Percentiles rank a stretch among this genome's conserved stretches.
Evolutionary conservation across 2,888 invertebrate genomes (phyloP).

Genomic region (Drosophila niveifrons): DNA sequence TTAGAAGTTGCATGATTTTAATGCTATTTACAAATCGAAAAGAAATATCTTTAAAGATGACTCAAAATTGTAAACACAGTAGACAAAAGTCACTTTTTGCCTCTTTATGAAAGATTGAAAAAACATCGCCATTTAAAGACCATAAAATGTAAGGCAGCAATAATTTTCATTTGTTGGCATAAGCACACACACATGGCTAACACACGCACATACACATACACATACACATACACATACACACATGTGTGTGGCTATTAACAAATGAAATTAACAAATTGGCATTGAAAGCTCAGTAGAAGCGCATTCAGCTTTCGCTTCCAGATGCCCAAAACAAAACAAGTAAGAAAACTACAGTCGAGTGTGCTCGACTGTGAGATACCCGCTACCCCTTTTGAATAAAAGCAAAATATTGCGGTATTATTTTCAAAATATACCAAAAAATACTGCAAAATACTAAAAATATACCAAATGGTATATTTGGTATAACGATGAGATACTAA

Average conservation of each 20-base stretch:
- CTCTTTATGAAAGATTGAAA: background rate
- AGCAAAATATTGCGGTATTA: too few species aligned
- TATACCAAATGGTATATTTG: too few species aligned
- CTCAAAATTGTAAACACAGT: background rate
- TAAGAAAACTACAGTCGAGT: too few species aligned
- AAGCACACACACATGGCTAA: background rate
- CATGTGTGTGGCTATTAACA: conserved; percentile 2
- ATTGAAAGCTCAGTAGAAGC: conserved; percentile 5
- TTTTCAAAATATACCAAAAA: too few species aligned
- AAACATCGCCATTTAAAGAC: background rate
- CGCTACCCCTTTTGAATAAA: too few species aligned
- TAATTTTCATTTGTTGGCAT: background rate
- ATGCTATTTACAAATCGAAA: too few species aligned
- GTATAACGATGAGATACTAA: too few species aligned
- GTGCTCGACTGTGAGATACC: too few species aligned
- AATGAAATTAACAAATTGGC: conserved; percentile 21
- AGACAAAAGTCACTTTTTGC: too few species aligned
- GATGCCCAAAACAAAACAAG: conserved; percentile 3
- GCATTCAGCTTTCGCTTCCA: background rate
- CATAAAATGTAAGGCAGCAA: background rate
- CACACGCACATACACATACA: background rate
- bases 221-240: background rate
- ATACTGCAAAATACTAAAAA: too few species aligned
- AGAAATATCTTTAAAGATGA: too few species aligned
- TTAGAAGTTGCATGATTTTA: too few species aligned